phyloP scores from a whole-genome alignment of 2,113 vertebrate genomes.

The Lophura nycthemera region DNA sequence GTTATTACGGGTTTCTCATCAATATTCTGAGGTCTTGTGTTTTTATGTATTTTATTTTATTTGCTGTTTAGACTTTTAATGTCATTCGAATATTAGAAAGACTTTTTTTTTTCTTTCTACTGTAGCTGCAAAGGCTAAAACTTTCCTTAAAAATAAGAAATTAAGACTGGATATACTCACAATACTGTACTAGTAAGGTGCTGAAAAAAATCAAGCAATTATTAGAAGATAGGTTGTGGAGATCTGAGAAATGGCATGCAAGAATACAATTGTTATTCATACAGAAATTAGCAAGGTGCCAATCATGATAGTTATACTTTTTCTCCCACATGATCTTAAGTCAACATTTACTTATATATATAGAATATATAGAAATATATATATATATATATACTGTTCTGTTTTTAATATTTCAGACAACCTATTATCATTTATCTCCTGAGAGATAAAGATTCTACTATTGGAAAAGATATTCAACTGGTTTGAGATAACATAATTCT shows the following conservation, averaged over 20 bases:
- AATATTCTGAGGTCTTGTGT: background rate
- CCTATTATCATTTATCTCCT: background rate
- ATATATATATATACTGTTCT: background rate
- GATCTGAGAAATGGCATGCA: background rate
- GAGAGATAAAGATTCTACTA: background rate
- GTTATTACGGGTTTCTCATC: background rate
- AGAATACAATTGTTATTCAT: background rate
- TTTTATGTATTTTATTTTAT: too few species aligned
- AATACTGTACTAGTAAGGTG: background rate
- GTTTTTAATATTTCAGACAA: background rate
- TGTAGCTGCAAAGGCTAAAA: background rate
- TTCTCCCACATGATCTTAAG: background rate
- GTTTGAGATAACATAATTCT: background rate
- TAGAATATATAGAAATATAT: background rate
- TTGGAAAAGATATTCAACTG: background rate
- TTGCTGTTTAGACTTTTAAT: background rate
- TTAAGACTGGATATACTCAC: background rate
- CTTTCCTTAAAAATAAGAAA: background rate
- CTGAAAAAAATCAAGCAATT: background rate
- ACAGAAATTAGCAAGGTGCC: background rate
- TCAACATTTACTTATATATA: background rate
- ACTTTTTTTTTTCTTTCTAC: background rate
- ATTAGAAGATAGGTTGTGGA: background rate
- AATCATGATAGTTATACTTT: background rate
- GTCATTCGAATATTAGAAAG: background rate